Evolutionary conservation across 2,888 invertebrate species (phyloP).

Genomic region (Latrodectus elegans): DNA sequence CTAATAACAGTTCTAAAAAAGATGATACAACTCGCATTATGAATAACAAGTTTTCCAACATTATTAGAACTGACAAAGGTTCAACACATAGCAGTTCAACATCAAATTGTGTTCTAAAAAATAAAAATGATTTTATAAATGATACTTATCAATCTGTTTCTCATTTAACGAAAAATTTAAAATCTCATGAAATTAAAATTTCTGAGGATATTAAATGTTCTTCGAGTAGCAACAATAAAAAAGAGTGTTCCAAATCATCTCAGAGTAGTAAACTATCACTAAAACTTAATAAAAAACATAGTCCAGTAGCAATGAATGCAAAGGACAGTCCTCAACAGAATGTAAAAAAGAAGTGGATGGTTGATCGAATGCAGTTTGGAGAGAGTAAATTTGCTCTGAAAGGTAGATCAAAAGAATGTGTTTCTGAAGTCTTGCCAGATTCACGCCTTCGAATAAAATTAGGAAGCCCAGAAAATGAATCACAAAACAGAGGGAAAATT

Average conservation of each 20-base stretch:
- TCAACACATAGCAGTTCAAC: too few species aligned
- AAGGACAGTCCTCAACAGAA: neutral
- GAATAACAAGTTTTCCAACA: too few species aligned
- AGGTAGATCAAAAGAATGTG: neutral
- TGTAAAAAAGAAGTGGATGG: slow-evolving; percentile 2
- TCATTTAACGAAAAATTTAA: neutral
- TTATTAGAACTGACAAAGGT: too few species aligned
- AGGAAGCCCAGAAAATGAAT: neutral
- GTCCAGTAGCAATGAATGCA: neutral
- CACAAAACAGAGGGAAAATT: neutral
- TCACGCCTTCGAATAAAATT: neutral
- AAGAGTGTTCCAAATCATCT: too few species aligned
- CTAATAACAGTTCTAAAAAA: too few species aligned
- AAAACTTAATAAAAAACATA: slow-evolving; percentile 27
- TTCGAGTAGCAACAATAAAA: neutral
- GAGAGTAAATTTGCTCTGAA: neutral
- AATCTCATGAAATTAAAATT: neutral
- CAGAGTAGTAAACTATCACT: slow-evolving; percentile 36
- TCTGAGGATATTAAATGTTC: neutral
- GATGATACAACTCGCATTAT: too few species aligned
- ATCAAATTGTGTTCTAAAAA: too few species aligned
- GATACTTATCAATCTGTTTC: too few species aligned
- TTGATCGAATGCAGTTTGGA: neutral
- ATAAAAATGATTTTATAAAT: too few species aligned
- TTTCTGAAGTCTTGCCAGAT: neutral